These are phyloP conservation scores for Rhizomys pruinosus DNA, from an alignment of 2,113 vertebrate species.

Conservation along the genomic window DNA sequence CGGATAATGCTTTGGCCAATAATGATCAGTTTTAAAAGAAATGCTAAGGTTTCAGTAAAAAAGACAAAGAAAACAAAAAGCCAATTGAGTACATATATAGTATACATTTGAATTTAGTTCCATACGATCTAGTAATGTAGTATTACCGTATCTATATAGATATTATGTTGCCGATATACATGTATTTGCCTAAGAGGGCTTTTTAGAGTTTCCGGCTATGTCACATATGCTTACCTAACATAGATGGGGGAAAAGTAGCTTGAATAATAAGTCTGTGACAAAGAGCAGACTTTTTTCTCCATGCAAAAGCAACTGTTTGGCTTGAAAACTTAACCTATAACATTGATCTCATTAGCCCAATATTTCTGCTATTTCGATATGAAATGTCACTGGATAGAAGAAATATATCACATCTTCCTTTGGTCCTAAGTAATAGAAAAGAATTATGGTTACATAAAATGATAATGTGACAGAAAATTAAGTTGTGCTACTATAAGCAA, in stretches of 20 bases:
- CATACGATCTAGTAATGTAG: constrained; percentile 27
- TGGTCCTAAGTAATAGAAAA: constrained; percentile 30
- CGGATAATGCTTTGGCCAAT: background rate
- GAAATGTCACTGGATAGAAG: constrained; percentile 23
- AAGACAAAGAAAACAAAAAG: background rate
- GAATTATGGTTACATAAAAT: background rate
- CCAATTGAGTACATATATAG: background rate
- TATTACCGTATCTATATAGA: background rate
- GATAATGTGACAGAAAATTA: background rate
- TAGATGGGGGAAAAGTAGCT: constrained; percentile 23
- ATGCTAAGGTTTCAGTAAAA: constrained; percentile 4
- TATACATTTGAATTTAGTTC: background rate
- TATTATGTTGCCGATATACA: background rate
- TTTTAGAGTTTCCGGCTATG: background rate
- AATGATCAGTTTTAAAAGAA: constrained; percentile 13
- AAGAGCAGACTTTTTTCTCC: constrained; percentile 33
- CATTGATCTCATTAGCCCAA: constrained; percentile 23
- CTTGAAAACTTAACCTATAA: constrained; percentile 55
- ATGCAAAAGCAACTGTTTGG: constrained; percentile 15
- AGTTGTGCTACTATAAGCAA: background rate
- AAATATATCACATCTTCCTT: constrained; percentile 13
- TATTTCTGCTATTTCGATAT: constrained; percentile 38
- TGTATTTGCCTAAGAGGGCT: background rate
- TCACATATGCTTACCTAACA: background rate
- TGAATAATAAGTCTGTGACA: background rate